These are phyloP conservation scores for Arrhamphus sclerolepis DNA, from an alignment of 2,797 vertebrate species.

Conservation along the genomic window DNA sequence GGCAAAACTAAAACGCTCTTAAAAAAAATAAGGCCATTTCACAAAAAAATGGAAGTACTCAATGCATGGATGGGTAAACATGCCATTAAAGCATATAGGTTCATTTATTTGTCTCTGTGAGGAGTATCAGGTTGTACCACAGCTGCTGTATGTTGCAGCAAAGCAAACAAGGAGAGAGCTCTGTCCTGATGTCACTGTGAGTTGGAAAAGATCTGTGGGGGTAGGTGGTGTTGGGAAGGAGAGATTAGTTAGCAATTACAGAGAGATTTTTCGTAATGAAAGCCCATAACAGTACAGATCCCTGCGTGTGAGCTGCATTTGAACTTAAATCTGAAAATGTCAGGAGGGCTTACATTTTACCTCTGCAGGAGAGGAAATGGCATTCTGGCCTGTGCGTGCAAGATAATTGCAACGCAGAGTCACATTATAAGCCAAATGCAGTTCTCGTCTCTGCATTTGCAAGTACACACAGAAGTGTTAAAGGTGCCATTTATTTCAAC, in stretches of 20 bases:
- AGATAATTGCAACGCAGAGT: constrained; percentile 29
- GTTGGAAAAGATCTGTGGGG: constrained; percentile 33
- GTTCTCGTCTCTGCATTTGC: constrained; percentile 12
- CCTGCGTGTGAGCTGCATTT: constrained; percentile 41
- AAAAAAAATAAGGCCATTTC: constrained; percentile 7
- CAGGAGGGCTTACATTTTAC: constrained; percentile 32
- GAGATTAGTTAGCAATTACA: constrained; percentile 52
- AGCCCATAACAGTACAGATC: constrained; percentile 38
- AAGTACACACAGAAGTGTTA: background rate
- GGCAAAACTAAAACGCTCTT: constrained; percentile 18
- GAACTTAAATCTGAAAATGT: constrained; percentile 33
- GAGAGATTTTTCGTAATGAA: constrained; percentile 63
- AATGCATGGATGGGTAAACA: background rate
- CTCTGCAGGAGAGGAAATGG: constrained; percentile 23
- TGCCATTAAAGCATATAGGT: background rate
- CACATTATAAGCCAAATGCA: constrained; percentile 7
- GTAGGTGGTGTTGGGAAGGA: constrained; percentile 39
- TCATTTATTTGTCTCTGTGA: background rate
- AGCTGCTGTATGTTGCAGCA: background rate
- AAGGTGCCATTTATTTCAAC: constrained; percentile 6
- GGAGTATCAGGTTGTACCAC: background rate
- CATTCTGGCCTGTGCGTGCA: constrained; percentile 22
- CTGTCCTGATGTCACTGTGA: constrained; percentile 32
- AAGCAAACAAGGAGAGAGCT: constrained; percentile 26
- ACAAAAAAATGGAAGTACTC: background rate